Evolutionary conservation across 2,888 invertebrate genomes (phyloP).

Genomic region (Tenthredo amoena): DNA sequence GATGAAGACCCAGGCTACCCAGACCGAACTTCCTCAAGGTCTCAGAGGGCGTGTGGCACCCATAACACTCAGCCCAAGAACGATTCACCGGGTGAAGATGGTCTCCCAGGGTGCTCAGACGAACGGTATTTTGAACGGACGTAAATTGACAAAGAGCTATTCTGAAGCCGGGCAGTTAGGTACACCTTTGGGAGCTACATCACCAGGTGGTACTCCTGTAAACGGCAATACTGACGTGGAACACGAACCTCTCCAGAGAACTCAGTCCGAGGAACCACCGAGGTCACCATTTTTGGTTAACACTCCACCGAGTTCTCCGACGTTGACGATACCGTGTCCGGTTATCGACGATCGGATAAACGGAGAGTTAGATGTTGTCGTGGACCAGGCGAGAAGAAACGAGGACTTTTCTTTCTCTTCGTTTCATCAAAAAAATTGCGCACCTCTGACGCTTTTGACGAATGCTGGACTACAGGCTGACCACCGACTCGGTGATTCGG

Average conservation of each 20-base stretch:
- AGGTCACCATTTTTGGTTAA: constrained; percentile 86
- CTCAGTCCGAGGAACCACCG: constrained; percentile 92
- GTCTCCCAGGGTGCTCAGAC: constrained; percentile 95
- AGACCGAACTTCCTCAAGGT: constrained; percentile 89
- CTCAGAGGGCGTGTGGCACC: constrained; percentile 78
- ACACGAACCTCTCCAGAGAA: constrained; percentile 89
- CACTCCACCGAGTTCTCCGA: constrained; percentile 77
- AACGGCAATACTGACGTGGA: constrained; percentile 76
- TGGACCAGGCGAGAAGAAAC: constrained; percentile 44
- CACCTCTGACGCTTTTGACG: neutral
- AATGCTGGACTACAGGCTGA: constrained; percentile 54
- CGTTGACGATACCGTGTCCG: neutral
- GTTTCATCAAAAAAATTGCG: constrained; percentile 28
- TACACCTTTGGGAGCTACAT: constrained; percentile 69
- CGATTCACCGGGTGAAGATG: constrained; percentile 92
- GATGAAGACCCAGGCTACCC: constrained; percentile 96
- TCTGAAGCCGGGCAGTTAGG: constrained; percentile 85
- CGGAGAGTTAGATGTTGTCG: constrained; percentile 63
- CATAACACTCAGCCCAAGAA: constrained; percentile 88
- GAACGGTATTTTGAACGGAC: constrained; percentile 87
- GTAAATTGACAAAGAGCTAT: constrained; percentile 90
- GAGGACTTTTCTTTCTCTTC: neutral
- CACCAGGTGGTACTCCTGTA: constrained; percentile 59
- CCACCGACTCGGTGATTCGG: constrained; percentile 79
- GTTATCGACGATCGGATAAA: constrained; percentile 58